Evolutionary conservation across 2,113 vertebrate genomes (phyloP), one percentile per base, ranked within the genome.

Genomic region (Alaudala cheleensis): DNA sequence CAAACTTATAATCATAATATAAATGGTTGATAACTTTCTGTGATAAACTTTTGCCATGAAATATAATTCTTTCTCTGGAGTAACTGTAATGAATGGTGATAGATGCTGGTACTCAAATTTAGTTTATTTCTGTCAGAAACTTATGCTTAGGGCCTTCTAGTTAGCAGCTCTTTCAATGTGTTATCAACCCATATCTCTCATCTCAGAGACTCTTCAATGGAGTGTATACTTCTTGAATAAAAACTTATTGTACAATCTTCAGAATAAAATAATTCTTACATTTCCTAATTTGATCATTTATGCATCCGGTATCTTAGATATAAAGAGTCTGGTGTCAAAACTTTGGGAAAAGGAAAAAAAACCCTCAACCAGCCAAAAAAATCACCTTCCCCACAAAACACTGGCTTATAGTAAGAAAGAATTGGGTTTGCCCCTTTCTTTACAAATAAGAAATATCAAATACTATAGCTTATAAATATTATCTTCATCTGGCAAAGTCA

Each of bases 351-450:
- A 67, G 18, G 11, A 25, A 40, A 51, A 23, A 26, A 29, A 24
- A 3, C 1, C 1, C 12, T n/a, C 31, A 11, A 44, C 1, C 4
- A 37, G 8, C 5, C 24, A 23, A 22, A n/a, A 60, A 58, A 57
- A 50, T 22, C 9, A 31, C 4, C 5, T 37, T 26, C 10, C 4
- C 15, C 24, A 1, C 17, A 8, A 50, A 10, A 10, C 18, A 60
- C 9, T 53, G 24, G 9, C 5, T 81, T 66, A 29, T 0, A 49
- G 12, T 51, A 88, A 69, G 13, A 1, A 86, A 65, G 44, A 61
- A 15, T 22, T 54, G 4, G 0, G 57, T 82, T 87, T 81, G 15
- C 9, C 3, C 7, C 6, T 14, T 66, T 77, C 29, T 88, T 81
- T 62, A 40, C 1, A 51, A 58, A 66, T 4, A 77, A 9, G 21